phyloP scores from a whole-genome alignment of 2,797 vertebrate species.

The Pseudochromis fuscus region DNA sequence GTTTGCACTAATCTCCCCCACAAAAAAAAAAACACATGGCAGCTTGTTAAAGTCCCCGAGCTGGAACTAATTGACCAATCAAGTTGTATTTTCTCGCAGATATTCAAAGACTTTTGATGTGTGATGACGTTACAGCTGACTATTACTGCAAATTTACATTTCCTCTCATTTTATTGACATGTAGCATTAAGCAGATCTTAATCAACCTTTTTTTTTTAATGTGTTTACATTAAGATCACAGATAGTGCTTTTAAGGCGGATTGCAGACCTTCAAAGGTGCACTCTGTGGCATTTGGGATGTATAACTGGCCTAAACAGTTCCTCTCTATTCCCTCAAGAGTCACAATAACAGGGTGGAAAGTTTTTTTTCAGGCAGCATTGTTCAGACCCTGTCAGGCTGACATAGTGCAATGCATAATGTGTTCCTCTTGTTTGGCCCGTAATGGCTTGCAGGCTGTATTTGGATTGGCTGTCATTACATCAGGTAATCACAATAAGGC shows the following conservation, averaged over 20 bases:
- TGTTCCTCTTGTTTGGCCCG: conserved; percentile 67
- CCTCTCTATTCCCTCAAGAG: conserved; percentile 40
- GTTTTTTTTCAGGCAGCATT: conserved; percentile 65
- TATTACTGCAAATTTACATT: conserved; percentile 37
- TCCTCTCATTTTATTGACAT: conserved; percentile 45
- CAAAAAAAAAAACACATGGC: conserved; percentile 32
- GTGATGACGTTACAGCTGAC: conserved; percentile 15
- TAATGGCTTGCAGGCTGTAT: conserved; percentile 84
- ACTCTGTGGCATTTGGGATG: conserved; percentile 38
- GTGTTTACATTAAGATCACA: conserved; percentile 46
- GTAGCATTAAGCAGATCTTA: conserved; percentile 1
- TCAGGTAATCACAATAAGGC: conserved; percentile 82
- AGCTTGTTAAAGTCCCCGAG: conserved; percentile 14
- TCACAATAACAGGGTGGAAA: conserved; percentile 59
- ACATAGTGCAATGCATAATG: conserved; percentile 69
- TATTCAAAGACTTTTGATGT: conserved; percentile 23
- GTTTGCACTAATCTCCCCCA: conserved; percentile 21
- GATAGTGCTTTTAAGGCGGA: conserved; percentile 35
- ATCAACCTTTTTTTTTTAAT: conserved; percentile 4
- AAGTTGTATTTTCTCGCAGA: conserved; percentile 37
- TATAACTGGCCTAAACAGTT: conserved; percentile 59
- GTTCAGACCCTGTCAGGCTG: conserved; percentile 62
- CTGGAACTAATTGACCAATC: conserved; percentile 58
- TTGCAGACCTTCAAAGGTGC: conserved; percentile 59
- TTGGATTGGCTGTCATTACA: conserved; percentile 84